Percentiles rank a stretch among this genome's conserved stretches.
Conservation (phyloP, 1,140 invertebrate genomes). For the Rhynchophorus ferrugineus region DNA sequence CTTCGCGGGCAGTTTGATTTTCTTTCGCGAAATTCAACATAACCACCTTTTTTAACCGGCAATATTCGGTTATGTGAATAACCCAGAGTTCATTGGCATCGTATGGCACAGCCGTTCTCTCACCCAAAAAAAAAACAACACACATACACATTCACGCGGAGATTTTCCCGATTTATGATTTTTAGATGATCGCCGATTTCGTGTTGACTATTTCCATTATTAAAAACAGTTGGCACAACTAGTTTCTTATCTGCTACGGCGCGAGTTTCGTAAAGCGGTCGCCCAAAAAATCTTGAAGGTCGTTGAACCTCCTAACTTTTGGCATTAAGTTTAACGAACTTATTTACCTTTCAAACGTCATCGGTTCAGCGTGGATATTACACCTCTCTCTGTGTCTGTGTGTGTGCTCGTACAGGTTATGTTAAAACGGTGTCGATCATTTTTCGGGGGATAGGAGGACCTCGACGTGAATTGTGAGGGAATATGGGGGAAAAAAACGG, state of each 20-base stretch:
- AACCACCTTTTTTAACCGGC: constrained; percentile 6
- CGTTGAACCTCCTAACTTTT: constrained; percentile 18
- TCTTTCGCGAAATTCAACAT: no score
- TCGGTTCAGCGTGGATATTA: background rate
- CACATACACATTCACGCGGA: no score
- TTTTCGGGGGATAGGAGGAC: no score
- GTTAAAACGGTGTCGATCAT: no score
- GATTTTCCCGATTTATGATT: no score
- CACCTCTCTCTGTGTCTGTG: background rate
- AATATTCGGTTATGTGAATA: constrained; percentile 25
- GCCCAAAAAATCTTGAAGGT: constrained; percentile 17
- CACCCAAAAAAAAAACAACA: constrained; percentile 11
- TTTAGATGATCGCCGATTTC: no score
- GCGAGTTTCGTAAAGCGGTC: background rate
- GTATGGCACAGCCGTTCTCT: constrained; percentile 14
- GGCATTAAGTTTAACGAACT: constrained; percentile 17
- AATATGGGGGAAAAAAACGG: no score
- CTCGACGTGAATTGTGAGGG: no score
- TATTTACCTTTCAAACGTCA: constrained; percentile 17
- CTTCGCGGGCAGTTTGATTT: no score
- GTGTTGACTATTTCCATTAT: no score
- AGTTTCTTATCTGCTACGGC: background rate
- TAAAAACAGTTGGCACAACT: no score
- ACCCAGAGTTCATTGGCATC: constrained; percentile 23
- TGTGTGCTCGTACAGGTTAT: no score